Evolutionary conservation across 2,113 vertebrate genomes (phyloP), one percentile per base, ranked within the genome.

Genomic region (Misgurnus anguillicaudatus): DNA sequence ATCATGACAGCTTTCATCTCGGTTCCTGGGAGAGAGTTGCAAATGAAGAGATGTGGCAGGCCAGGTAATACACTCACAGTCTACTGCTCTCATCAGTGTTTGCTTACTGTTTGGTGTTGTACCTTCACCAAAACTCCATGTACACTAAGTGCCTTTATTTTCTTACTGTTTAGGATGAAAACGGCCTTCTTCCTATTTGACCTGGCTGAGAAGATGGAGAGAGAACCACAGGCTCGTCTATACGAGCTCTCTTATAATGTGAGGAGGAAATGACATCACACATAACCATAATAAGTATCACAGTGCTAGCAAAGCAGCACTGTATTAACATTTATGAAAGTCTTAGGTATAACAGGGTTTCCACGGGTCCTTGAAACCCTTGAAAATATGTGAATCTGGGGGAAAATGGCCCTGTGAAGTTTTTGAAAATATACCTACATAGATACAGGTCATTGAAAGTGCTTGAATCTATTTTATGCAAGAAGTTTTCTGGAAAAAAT

Each of bases 41-140:
- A 87, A 98, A 98, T 9, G 97, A 98, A 88, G 98, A 99, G 89
- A 99, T 99, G 97, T 99, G 98, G 98, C 97, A 99, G 91, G 95
- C 97, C 89, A 97, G 97, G 97, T 98, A 89, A 86, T 61, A 48
- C 41, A 7, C 39, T 36, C n/a, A n/a, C n/a, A n/a, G 21, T 1
- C 63, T 66, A 36, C 24, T 38, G 9, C 36, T 39, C 5, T 39
- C 14, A 61, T 64, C 45, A 57, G 17, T 72, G 16, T 41, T 80
- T 17, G 38, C 39, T 36, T 53, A 57, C n/a, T 19, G 17, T 57
- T 57, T 6, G 0, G 11, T 13, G 2, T 51, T 13, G 11, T 14
- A 39, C 21, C 31, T 21, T 21, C 17, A 2, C 70, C n/a, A 41
- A 13, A 73, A 74, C 65, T 36, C n/a, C 38, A 9, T n/a, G 17